phyloP scores from a whole-genome alignment of 2,113 vertebrate species.

The Mastomys coucha region DNA sequence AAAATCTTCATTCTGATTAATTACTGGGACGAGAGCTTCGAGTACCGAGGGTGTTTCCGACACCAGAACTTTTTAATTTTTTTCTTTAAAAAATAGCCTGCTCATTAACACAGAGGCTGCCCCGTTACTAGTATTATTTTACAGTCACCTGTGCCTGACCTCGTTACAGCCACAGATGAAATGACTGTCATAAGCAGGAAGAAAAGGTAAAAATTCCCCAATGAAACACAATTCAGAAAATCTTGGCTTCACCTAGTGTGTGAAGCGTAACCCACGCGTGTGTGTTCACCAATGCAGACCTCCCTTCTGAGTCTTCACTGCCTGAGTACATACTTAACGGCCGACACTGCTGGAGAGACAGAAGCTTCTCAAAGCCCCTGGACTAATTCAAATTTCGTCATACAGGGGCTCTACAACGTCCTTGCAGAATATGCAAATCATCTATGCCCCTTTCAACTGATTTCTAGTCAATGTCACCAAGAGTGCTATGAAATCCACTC shows the following conservation, averaged over 20 bases:
- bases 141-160: constrained; percentile 90
- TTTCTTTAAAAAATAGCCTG: constrained; percentile 86
- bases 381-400: constrained; percentile 87
- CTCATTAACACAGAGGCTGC: constrained; percentile 89
- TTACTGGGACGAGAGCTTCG: constrained; percentile 84
- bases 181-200: constrained; percentile 90
- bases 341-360: constrained; percentile 80
- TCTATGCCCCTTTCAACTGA: constrained; percentile 69
- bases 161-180: constrained; percentile 90
- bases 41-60: constrained; percentile 86
- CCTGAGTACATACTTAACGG: constrained; percentile 86
- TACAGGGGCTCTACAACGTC: constrained; percentile 76
- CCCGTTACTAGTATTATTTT: constrained; percentile 89
- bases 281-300: constrained; percentile 87
- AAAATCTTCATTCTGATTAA: constrained; percentile 89
- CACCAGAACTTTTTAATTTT: constrained; percentile 87
- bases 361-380: constrained; percentile 78
- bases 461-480: constrained; percentile 83
- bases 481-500: not conserved
- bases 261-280: constrained; percentile 86
- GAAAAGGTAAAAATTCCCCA: constrained; percentile 89
- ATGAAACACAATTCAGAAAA: constrained; percentile 90
- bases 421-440: constrained; percentile 87
- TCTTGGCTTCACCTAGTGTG: constrained; percentile 87
- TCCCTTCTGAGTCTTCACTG: constrained; percentile 83